Percentiles rank a stretch among this genome's conserved stretches.
Evolutionary conservation across 2,888 invertebrate species (phyloP).

Genomic region (Drosophila setosimentum): DNA sequence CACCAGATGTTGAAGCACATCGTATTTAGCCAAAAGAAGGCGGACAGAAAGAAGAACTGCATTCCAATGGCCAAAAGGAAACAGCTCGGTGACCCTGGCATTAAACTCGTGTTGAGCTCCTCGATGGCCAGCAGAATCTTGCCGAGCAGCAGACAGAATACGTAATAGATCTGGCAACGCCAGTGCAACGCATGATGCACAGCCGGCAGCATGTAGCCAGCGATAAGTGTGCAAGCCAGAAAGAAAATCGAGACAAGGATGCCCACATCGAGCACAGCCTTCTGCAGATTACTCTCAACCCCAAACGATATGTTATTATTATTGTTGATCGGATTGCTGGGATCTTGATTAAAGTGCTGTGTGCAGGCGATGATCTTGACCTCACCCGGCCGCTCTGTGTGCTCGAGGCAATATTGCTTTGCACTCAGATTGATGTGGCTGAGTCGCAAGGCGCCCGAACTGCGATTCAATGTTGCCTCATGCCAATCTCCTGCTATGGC

Average conservation of each 20-base stretch:
- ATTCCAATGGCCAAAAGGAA: constrained; percentile 89
- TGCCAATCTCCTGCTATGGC: constrained; percentile 81
- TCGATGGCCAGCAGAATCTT: constrained; percentile 92
- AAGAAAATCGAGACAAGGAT: constrained; percentile 93
- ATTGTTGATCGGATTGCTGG: neutral
- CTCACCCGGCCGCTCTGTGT: constrained; percentile 58
- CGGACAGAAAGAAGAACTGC: constrained; percentile 95
- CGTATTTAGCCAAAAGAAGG: constrained; percentile 97
- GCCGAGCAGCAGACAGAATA: constrained; percentile 92
- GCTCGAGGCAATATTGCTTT: constrained; percentile 78
- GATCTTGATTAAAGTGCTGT: constrained; percentile 85
- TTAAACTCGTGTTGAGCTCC: constrained; percentile 88
- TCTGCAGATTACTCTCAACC: constrained; percentile 85
- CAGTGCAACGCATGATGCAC: constrained; percentile 95
- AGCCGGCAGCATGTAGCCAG: constrained; percentile 92
- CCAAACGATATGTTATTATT: constrained; percentile 4
- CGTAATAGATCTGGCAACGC: constrained; percentile 95
- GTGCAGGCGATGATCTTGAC: constrained; percentile 88
- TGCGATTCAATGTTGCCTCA: constrained; percentile 56
- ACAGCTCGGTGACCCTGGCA: constrained; percentile 88
- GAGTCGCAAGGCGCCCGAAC: constrained; percentile 59
- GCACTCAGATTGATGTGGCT: constrained; percentile 65
- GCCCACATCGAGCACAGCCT: constrained; percentile 91
- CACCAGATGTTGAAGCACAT: constrained; percentile 98
- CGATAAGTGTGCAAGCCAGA: constrained; percentile 92